phyloP scores from a whole-genome alignment of 2,113 vertebrate genomes.

The Cryptotis parvus region DNA sequence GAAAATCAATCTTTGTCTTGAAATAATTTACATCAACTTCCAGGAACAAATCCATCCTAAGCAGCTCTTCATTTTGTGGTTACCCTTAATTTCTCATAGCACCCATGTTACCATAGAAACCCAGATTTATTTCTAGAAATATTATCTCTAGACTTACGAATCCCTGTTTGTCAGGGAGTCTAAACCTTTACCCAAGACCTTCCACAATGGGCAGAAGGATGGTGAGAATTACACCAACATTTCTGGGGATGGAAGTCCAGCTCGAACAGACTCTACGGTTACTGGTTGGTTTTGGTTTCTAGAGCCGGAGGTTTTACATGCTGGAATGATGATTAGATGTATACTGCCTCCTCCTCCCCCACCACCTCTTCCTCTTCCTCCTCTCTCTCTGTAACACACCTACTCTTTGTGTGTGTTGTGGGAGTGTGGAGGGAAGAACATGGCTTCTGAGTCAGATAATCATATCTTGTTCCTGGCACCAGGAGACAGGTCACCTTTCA shows the following conservation, averaged over 20 bases:
- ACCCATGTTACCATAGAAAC: slow-evolving; percentile 11
- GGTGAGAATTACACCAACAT: not conserved
- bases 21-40: not conserved
- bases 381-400: not conserved
- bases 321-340: not conserved
- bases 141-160: slow-evolving; percentile 33
- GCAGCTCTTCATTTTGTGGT: not conserved
- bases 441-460: not conserved
- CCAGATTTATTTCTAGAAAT: not conserved
- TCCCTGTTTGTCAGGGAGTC: not conserved
- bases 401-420: not conserved
- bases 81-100: not conserved
- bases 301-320: not conserved
- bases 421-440: not conserved
- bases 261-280: not conserved
- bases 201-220: not conserved
- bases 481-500: not conserved
- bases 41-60: not conserved
- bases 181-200: not conserved
- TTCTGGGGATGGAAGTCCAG: not conserved
- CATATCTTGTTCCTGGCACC: not conserved
- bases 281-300: not conserved
- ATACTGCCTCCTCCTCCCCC: too few species aligned
- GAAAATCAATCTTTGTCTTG: not conserved
- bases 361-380: not conserved